Base-by-base conservation (phyloP, 2,113 vertebrate species). In the Anoura caudifer region DNA sequence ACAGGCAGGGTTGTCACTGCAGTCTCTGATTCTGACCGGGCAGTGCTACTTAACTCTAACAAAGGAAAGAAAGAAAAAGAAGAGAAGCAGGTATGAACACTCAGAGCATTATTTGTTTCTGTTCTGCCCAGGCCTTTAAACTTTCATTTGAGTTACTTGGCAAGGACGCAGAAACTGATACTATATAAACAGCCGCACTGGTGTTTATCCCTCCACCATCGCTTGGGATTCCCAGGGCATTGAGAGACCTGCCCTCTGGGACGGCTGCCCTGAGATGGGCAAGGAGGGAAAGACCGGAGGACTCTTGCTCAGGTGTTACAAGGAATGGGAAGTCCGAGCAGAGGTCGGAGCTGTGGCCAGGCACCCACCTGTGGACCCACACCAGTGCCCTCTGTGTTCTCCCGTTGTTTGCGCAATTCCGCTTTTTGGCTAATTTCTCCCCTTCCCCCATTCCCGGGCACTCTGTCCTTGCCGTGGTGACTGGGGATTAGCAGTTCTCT, bases 91-190 rank as follows among this genome's bases (percentile, higher is more conserved):
- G 6, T 14, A 16, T 6, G 45, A 52, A 67, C 2, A 1, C 86
- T n/a, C 14, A 50, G 43, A 1, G 11, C 19, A 0, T 43, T 82
- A 1, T 20, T 33, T 3, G 5, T 50, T 56, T 81, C 72, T 81
- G 7, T 41, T 72, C 54, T 77, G 4, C 20, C 28, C 6, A 2
- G n/a, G 54, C 59, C 31, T 95, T 94, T 38, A 56, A 59, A 47
- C 47, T 85, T 81, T 20, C 33, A 54, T 77, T 38, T 75, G 82
- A 76, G 56, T 54, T 43, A 88, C 77, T 89, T 96, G 95, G 96
- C 82, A n/a, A 20, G 24, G 36, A n/a, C 1, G 2, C 85, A 82
- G 81, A 73, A 86, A 41, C 54, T 6, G 20, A 83, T 83, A 10
- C 77, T 36, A 1, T 86, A 59, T 95, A 82, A 97, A 95, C 92